Evolutionary conservation across 2,797 vertebrate species (phyloP).

Genomic region (Diceros bicornis): DNA sequence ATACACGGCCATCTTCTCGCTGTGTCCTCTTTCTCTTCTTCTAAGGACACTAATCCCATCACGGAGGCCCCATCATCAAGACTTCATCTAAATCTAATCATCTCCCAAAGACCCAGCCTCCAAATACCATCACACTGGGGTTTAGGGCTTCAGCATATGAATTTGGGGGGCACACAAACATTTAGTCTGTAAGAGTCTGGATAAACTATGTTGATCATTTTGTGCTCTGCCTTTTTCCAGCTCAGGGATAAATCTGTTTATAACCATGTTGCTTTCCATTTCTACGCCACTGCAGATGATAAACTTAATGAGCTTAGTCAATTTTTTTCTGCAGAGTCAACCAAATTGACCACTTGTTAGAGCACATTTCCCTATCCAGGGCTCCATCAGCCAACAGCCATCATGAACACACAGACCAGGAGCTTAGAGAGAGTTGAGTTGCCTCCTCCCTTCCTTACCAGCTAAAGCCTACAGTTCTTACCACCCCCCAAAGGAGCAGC

Average conservation of each 20-base stretch:
- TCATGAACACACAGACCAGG: neutral
- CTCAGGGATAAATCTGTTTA: neutral
- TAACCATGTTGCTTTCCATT: neutral
- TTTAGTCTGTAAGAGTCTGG: neutral
- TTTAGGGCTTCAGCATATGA: neutral
- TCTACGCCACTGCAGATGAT: neutral
- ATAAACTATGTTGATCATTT: neutral
- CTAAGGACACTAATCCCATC: neutral
- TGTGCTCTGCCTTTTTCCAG: neutral
- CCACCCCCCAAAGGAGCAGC: rapidly evolving
- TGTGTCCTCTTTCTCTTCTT: neutral
- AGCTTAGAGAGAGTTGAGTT: neutral
- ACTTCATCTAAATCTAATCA: neutral
- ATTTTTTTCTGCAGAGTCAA: neutral
- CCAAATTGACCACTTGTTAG: neutral
- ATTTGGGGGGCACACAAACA: too few species aligned
- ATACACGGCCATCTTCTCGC: neutral
- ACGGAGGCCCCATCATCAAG: neutral
- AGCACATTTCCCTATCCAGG: neutral
- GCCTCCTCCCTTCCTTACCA: neutral
- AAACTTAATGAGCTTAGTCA: neutral
- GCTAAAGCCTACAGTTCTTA: neutral
- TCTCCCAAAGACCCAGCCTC: neutral
- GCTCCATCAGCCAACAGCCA: neutral
- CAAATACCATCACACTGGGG: neutral